Evolutionary conservation across 2,113 vertebrate genomes (phyloP).

Genomic region (Ifrita kowaldi): DNA sequence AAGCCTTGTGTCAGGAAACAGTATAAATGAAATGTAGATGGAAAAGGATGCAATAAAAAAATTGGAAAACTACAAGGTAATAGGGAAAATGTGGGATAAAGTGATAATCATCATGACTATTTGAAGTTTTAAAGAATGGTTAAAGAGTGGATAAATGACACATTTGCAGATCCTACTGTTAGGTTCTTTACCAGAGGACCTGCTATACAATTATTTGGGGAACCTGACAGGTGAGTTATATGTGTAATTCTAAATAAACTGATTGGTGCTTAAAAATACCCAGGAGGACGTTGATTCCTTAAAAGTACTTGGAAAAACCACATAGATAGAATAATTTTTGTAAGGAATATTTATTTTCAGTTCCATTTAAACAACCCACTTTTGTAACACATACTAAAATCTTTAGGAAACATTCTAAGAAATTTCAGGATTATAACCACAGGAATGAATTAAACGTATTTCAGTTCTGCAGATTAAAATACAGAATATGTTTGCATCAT

Average conservation of each 20-base stretch:
- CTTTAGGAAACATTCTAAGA: conserved; percentile 72
- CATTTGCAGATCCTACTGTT: not conserved
- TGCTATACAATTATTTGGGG: not conserved
- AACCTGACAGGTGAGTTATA: not conserved
- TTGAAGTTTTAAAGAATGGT: not conserved
- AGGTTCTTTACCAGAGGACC: not conserved
- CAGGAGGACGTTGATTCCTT: not conserved
- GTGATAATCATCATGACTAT: not conserved
- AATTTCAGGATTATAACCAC: conserved; percentile 67
- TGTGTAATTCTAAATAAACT: not conserved
- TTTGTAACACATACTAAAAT: conserved; percentile 65
- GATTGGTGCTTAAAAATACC: not conserved
- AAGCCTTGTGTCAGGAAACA: not conserved
- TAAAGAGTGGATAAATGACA: not conserved
- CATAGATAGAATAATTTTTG: conserved; percentile 42
- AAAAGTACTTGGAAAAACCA: conserved; percentile 38
- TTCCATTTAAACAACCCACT: conserved; percentile 69
- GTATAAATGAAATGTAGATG: not conserved
- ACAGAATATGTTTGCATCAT: conserved; percentile 58
- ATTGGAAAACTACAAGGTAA: not conserved
- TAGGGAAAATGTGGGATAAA: not conserved
- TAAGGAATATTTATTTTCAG: conserved; percentile 73
- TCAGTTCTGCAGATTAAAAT: conserved; percentile 69
- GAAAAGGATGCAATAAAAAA: not conserved
- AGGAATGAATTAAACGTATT: conserved; percentile 65